phyloP scores from a whole-genome alignment of 1,140 invertebrate species.

The Neodiprion fabricii region DNA sequence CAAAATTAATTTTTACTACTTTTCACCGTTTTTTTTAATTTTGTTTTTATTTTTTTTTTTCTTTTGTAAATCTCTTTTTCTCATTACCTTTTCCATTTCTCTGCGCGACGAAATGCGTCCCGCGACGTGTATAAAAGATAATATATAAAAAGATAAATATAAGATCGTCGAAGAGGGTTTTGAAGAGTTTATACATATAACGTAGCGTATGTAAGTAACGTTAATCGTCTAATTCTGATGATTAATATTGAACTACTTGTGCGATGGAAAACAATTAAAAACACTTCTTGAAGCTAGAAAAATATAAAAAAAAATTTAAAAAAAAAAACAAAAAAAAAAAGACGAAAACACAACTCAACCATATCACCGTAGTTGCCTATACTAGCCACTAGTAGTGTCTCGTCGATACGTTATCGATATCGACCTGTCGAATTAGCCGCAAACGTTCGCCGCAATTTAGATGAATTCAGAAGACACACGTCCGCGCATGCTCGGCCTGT shows the following conservation, averaged over 20 bases:
- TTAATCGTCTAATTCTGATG: no score
- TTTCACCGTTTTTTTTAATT: no score
- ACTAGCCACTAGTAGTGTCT: slow-evolving; percentile 41
- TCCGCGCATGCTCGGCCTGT: not conserved
- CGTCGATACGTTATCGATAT: slow-evolving; percentile 26
- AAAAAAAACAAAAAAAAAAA: not conserved
- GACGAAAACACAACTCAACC: slow-evolving; percentile 34
- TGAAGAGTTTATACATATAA: no score
- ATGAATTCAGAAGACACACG: slow-evolving; percentile 17
- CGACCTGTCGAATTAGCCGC: slow-evolving; percentile 21
- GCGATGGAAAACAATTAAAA: slow-evolving; percentile 13
- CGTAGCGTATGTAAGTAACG: no score
- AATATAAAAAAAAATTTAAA: not conserved
- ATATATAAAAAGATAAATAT: no score
- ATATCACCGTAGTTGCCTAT: slow-evolving; percentile 52
- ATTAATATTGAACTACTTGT: slow-evolving; percentile 16
- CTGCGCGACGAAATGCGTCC: no score
- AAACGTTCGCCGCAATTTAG: slow-evolving; percentile 17
- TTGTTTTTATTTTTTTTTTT: no score
- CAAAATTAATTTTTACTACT: no score
- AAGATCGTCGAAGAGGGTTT: no score
- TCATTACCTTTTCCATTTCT: no score
- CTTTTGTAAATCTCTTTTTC: no score
- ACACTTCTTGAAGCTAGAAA: not conserved
- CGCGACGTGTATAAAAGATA: no score